These are phyloP conservation scores for Pitta sordida DNA, from an alignment of 2,113 vertebrate genomes.

Conservation along the genomic window DNA sequence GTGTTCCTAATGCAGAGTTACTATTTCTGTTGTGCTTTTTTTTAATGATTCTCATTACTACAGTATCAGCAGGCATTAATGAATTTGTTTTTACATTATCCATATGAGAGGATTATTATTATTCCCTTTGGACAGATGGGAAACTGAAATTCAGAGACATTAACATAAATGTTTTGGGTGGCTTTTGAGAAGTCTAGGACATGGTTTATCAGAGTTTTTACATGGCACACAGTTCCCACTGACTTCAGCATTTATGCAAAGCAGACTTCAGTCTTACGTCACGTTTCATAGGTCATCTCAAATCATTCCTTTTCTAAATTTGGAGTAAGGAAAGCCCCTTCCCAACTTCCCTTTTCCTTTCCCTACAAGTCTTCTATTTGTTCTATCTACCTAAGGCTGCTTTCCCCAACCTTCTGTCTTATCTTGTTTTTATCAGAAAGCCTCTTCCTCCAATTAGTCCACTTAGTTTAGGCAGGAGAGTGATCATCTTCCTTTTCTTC, in stretches of 20 bases:
- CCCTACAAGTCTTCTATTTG: neutral
- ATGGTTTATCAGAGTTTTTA: neutral
- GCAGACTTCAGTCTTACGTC: neutral
- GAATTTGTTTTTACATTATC: conserved; percentile 49
- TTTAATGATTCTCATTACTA: neutral
- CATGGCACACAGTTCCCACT: neutral
- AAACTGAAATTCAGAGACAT: conserved; percentile 5
- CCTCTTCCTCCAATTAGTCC: neutral
- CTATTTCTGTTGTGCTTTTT: neutral
- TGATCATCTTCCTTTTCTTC: neutral
- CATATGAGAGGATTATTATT: conserved; percentile 41
- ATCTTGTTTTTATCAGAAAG: neutral
- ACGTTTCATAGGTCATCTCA: conserved; percentile 8
- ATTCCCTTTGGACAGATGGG: conserved; percentile 51
- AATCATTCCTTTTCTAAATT: conserved; percentile 23
- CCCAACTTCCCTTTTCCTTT: neutral
- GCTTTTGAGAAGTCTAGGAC: neutral
- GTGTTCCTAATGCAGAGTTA: neutral
- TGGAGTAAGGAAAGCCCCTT: conserved; percentile 19
- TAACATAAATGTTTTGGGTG: neutral
- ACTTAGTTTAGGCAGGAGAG: neutral
- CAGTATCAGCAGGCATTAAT: neutral
- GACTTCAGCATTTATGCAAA: conserved; percentile 14
- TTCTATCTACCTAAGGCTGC: neutral
- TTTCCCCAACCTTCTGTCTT: neutral